These are phyloP conservation scores for Cyclophora punctaria DNA, from an alignment of 2,888 invertebrate species.

Conservation along the genomic window DNA sequence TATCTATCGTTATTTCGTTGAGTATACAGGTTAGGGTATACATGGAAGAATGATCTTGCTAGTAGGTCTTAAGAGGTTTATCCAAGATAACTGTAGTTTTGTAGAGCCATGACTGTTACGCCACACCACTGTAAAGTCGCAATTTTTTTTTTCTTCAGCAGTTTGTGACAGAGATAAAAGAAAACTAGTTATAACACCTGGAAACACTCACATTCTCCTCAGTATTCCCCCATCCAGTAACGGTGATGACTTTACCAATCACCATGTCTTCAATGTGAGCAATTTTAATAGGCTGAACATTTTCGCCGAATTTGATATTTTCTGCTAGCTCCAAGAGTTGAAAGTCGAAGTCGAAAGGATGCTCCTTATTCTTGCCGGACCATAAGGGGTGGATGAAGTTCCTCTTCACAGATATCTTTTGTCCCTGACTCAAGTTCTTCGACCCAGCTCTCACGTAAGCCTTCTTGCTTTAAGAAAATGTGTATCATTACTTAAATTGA, in stretches of 20 bases:
- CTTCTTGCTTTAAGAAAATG: conserved; percentile 41
- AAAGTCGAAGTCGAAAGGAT: conserved; percentile 62
- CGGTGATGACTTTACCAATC: conserved; percentile 54
- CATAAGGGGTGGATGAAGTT: conserved; percentile 49
- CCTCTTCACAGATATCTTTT: conserved; percentile 30
- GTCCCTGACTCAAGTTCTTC: conserved; percentile 49
- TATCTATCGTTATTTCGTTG: too few relatives aligned
- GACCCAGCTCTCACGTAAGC: conserved; percentile 53
- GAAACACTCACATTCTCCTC: conserved; percentile 55
- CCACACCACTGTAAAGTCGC: too few relatives aligned
- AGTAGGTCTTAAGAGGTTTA: too few relatives aligned
- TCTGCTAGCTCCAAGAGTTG: conserved; percentile 50
- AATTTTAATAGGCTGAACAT: conserved; percentile 52
- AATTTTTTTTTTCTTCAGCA: too few relatives aligned
- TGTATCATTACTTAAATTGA: background rate
- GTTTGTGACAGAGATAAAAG: too few relatives aligned
- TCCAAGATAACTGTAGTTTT: too few relatives aligned
- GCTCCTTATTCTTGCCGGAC: conserved; percentile 42
- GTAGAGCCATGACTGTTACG: too few relatives aligned
- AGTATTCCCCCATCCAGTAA: conserved; percentile 67
- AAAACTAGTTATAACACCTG: conserved; percentile 27
- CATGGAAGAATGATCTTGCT: too few relatives aligned
- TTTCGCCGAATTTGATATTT: conserved; percentile 41
- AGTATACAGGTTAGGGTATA: too few relatives aligned
- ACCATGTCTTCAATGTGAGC: conserved; percentile 59